A percentile compares a stretch with the other conserved stretches of the same genome.
Conservation (phyloP, 2,113 vertebrate species). For the Alethe castanea region DNA sequence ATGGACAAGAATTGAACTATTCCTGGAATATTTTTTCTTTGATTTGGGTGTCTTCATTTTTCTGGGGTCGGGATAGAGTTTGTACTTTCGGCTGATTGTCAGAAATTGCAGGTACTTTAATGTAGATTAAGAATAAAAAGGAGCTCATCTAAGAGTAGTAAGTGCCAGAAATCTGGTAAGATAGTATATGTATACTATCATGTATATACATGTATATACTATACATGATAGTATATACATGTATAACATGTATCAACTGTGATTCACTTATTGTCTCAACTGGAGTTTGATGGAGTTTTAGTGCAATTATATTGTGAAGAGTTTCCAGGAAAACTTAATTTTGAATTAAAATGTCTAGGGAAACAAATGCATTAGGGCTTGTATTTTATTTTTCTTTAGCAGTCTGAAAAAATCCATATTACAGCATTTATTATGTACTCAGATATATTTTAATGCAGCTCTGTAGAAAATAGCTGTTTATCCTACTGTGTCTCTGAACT, state of each 20-base stretch:
- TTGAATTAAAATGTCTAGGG: not conserved
- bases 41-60: not conserved
- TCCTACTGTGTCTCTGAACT: not conserved
- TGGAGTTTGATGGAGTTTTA: not conserved
- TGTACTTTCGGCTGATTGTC: not conserved
- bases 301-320: not conserved
- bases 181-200: not conserved
- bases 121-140: not conserved
- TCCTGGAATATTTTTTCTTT: not conserved
- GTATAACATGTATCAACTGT: not conserved
- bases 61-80: not conserved
- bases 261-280: not conserved
- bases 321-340: not conserved
- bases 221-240: not conserved
- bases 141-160: not conserved
- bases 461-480: conserved; percentile 8
- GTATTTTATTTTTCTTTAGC: not conserved
- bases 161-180: not conserved
- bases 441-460: not conserved
- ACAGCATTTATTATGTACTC: not conserved
- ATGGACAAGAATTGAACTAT: not conserved
- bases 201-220: no score
- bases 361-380: not conserved
- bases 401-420: not conserved
- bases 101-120: not conserved